Conservation (phyloP, 2,888 invertebrate species). For the Eupeodes latifasciatus region DNA sequence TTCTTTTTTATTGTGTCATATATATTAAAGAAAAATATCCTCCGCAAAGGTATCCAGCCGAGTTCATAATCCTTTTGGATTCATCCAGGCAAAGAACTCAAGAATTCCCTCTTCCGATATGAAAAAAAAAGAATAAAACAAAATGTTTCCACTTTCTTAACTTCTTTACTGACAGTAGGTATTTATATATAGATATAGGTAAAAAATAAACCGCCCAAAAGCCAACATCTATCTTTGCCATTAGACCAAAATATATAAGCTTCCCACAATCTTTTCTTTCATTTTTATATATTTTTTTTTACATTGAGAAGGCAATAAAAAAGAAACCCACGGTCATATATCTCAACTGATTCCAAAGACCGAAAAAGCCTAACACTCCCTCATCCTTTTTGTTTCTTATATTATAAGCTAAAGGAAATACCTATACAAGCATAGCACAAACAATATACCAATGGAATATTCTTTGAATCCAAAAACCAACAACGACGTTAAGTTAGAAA, state of each 20-base stretch:
- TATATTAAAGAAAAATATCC: slow-evolving; percentile 1
- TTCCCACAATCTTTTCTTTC: slow-evolving; percentile 45
- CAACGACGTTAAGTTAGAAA: slow-evolving; percentile 50
- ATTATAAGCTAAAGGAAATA: slow-evolving; percentile 43
- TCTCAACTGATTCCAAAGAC: slow-evolving; percentile 62
- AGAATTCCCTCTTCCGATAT: not conserved
- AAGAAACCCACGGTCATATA: slow-evolving; percentile 75
- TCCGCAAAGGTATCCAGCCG: slow-evolving; percentile 43
- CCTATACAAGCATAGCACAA: not conserved
- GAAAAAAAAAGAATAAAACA: not conserved
- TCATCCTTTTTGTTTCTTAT: slow-evolving; percentile 7
- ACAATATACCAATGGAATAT: not conserved
- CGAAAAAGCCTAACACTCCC: slow-evolving; percentile 45
- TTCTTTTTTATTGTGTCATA: not conserved
- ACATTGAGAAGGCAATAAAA: slow-evolving; percentile 70
- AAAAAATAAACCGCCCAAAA: slow-evolving; percentile 26
- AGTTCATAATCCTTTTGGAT: slow-evolving; percentile 55
- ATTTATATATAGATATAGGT: not conserved
- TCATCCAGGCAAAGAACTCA: slow-evolving; percentile 2
- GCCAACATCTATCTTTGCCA: slow-evolving; percentile 51
- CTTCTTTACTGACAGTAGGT: slow-evolving; percentile 40
- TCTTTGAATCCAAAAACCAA: slow-evolving; percentile 42
- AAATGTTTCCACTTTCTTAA: slow-evolving; percentile 56
- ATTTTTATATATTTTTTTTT: slow-evolving; percentile 4
- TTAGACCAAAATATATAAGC: slow-evolving; percentile 8